Evolutionary conservation across 2,888 invertebrate genomes (phyloP), one percentile per base, ranked within the genome.

Genomic region (Brachylomia viminalis): DNA sequence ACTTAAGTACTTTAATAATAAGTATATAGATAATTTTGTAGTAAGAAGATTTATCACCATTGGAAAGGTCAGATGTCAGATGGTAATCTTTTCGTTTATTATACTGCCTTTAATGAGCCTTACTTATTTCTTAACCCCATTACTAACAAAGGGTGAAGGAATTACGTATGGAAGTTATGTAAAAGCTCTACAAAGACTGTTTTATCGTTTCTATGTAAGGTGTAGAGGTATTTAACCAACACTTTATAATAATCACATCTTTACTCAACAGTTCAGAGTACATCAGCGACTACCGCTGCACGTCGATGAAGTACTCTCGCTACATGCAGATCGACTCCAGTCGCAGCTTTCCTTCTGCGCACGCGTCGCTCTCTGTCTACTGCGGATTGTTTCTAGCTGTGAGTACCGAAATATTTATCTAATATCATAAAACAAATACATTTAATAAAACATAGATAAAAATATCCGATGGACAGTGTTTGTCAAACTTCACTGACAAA

Each of bases 261-360:
- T 72, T 75, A 23, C 23, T 65, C 80, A 68, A 38, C 93, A 96
- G 93, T 87, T 97, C 97, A 4, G 94, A 95, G 82, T 98, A 97
- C 91, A 94, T 98, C 20, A 93, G 94, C 69, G 94, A 94, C 70
- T 98, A 97, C 93, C 97, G 95, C 3, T 98, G 98, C 92, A 98
- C 97, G 0, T 98, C 97, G 65, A 96, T 95, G 15, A 93, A 94
- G 58, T 96, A 96, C 89, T 96, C 97, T 42, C 89, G 93, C 45
- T 97, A 97, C 90, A 95, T 97, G 72, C 94, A 98, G 76, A 96
- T 97, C 68, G 98, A 98, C 93, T 92, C 97, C 89, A 91, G 97
- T 96, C 90, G 98, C 96, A 96, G 98, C 97, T 90, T 98, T 91
- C 98, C 98, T 0, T 98, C 98, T 0, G 98, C 98, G 15, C 98